phyloP scores from a whole-genome alignment of 2,888 invertebrate species.

The Perizoma affinitatum region DNA sequence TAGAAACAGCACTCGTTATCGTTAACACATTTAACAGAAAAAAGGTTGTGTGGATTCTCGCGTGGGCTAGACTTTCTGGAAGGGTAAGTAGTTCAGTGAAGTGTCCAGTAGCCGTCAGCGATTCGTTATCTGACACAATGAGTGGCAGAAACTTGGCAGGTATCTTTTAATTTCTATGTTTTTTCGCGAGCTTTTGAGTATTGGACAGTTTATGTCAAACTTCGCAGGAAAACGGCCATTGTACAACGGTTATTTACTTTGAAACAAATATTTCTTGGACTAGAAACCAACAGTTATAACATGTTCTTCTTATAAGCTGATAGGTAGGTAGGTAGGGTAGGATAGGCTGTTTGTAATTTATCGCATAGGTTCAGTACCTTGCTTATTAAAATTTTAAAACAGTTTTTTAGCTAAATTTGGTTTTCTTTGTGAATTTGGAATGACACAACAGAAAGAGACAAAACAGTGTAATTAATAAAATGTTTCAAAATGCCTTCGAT shows the following conservation, averaged over 20 bases:
- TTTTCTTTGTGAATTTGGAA: no score
- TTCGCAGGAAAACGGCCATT: constrained; percentile 14
- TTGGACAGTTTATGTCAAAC: constrained; percentile 8
- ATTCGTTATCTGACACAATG: constrained; percentile 11
- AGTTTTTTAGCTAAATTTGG: no score
- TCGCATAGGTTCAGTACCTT: no score
- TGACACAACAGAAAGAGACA: no score
- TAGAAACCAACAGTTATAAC: not conserved
- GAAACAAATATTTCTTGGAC: constrained; percentile 12
- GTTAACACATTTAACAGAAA: constrained; percentile 5
- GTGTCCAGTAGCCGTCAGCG: not conserved
- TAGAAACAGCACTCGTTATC: not conserved
- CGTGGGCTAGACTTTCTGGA: constrained; percentile 4
- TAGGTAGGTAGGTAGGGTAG: no score
- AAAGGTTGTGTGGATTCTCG: constrained; percentile 3
- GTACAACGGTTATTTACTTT: constrained; percentile 7
- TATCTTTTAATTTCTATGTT: constrained; percentile 21
- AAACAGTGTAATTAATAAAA: no score
- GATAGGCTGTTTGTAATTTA: no score
- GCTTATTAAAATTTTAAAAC: no score
- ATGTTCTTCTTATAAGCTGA: no score
- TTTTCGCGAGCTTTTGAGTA: constrained; percentile 14
- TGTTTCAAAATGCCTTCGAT: no score
- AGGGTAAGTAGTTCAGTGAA: constrained; percentile 8
- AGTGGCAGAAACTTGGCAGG: constrained; percentile 28